These are phyloP conservation scores for Mesopsocus fuscifrons DNA, from an alignment of 2,888 invertebrate genomes.

Conservation along the genomic window DNA sequence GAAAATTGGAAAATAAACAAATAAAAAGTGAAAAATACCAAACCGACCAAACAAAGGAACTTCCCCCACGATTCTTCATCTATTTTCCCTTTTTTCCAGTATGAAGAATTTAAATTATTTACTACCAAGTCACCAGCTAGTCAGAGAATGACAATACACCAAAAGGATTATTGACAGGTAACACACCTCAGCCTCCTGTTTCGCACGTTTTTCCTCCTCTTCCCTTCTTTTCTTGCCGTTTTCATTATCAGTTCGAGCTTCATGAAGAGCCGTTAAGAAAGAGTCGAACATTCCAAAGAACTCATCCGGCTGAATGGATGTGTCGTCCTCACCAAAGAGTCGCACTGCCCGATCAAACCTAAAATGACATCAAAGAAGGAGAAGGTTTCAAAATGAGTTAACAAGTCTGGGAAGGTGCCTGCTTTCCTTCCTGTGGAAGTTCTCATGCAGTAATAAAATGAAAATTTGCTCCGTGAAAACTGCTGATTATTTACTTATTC, in stretches of 20 bases:
- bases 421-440: background rate
- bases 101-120: too few relatives aligned
- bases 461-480: too few relatives aligned
- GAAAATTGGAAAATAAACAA: constrained; percentile 18
- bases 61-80: too few relatives aligned
- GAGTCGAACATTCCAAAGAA: constrained; percentile 85
- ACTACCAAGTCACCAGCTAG: too few relatives aligned
- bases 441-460: too few relatives aligned
- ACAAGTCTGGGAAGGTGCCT: background rate
- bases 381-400: constrained; percentile 8
- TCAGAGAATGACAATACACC: too few relatives aligned
- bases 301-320: constrained; percentile 71
- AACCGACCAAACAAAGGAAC: too few relatives aligned
- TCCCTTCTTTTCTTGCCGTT: constrained; percentile 62
- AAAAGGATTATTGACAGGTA: too few relatives aligned
- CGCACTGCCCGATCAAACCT: constrained; percentile 75
- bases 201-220: constrained; percentile 74
- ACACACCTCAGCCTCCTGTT: constrained; percentile 66
- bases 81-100: too few relatives aligned
- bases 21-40: too few relatives aligned
- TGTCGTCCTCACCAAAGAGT: constrained; percentile 77
- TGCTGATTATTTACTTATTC: too few relatives aligned
- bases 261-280: constrained; percentile 62
- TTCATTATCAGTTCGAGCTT: constrained; percentile 77
- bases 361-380: constrained; percentile 10